Conservation (phyloP, 2,888 invertebrate genomes). For the Aleiodes testaceus region DNA sequence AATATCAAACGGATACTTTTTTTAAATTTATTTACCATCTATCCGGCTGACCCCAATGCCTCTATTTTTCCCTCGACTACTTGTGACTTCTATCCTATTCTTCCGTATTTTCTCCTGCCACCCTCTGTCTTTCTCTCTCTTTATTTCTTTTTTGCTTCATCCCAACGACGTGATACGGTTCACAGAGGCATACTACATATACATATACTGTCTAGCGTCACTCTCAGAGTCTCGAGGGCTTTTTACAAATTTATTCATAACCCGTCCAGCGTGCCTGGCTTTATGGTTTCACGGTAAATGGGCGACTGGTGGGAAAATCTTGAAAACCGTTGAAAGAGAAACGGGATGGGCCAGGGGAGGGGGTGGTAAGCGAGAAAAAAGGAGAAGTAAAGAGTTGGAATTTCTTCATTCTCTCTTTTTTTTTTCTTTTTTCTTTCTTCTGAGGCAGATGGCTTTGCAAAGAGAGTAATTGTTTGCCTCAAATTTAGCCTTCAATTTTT, state of each 20-base stretch:
- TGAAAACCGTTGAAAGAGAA: slow-evolving; percentile 26
- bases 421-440: background rate
- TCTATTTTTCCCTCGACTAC: slow-evolving; percentile 14
- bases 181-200: slow-evolving; percentile 22
- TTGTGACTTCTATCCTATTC: slow-evolving; percentile 17
- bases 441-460: slow-evolving; percentile 9
- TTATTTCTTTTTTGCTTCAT: slow-evolving; percentile 32
- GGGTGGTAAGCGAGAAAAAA: background rate
- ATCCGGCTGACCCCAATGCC: slow-evolving; percentile 10
- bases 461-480: slow-evolving; percentile 22
- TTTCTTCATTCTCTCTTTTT: background rate
- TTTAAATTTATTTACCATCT: background rate
- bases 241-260: slow-evolving; percentile 57
- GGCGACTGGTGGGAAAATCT: slow-evolving; percentile 44
- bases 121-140: background rate
- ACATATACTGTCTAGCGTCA: slow-evolving; percentile 29
- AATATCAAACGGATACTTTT: background rate
- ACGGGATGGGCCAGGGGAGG: slow-evolving; percentile 7
- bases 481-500: slow-evolving; percentile 26
- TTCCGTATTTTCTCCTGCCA: slow-evolving; percentile 9
- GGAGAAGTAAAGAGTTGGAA: background rate
- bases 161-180: slow-evolving; percentile 30
- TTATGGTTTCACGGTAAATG: slow-evolving; percentile 47
- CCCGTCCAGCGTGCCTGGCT: slow-evolving; percentile 46
- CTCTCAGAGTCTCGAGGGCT: slow-evolving; percentile 46